These are phyloP conservation scores for Xanthorhoe spadicearia DNA, from an alignment of 2,888 invertebrate species.

Conservation along the genomic window DNA sequence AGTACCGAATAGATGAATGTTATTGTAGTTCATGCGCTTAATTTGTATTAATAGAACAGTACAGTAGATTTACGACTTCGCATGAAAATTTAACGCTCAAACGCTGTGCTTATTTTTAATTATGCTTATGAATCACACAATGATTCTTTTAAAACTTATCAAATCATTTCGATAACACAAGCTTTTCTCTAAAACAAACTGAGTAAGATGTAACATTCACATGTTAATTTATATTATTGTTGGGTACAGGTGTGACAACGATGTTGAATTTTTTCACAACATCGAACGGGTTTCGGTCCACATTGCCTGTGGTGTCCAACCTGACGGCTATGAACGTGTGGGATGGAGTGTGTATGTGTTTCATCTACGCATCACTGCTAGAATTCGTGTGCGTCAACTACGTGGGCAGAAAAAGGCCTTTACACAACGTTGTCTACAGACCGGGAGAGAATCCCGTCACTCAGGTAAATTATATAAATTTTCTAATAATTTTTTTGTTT, in stretches of 20 bases:
- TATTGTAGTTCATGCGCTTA: slow-evolving; percentile 30
- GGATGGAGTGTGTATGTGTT: slow-evolving; percentile 99
- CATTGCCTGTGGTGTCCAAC: slow-evolving; percentile 96
- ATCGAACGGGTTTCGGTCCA: slow-evolving; percentile 95
- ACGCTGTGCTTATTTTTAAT: slow-evolving; percentile 29
- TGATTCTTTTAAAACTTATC: slow-evolving; percentile 1
- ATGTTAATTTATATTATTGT: slow-evolving; percentile 40
- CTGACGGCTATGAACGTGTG: slow-evolving; percentile 98
- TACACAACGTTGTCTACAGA: slow-evolving; percentile 94
- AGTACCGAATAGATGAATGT: slow-evolving; percentile 33
- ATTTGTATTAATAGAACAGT: slow-evolving; percentile 16
- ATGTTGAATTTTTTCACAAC: slow-evolving; percentile 99
- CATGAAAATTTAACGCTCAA: slow-evolving; percentile 25
- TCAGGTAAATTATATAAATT: slow-evolving; percentile 87
- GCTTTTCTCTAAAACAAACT: slow-evolving; percentile 14
- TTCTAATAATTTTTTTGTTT: slow-evolving; percentile 22
- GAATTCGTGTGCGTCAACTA: slow-evolving; percentile 98
- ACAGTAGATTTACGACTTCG: slow-evolving; percentile 5
- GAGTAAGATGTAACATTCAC: not conserved
- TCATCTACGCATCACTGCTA: slow-evolving; percentile 96
- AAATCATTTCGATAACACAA: slow-evolving; percentile 10
- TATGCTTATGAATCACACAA: slow-evolving; percentile 13
- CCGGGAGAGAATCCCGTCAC: slow-evolving; percentile 96
- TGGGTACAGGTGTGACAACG: slow-evolving; percentile 93
- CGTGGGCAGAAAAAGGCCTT: slow-evolving; percentile 94